phyloP scores from a whole-genome alignment of 2,797 vertebrate species.

The Gymnothorax javanicus region DNA sequence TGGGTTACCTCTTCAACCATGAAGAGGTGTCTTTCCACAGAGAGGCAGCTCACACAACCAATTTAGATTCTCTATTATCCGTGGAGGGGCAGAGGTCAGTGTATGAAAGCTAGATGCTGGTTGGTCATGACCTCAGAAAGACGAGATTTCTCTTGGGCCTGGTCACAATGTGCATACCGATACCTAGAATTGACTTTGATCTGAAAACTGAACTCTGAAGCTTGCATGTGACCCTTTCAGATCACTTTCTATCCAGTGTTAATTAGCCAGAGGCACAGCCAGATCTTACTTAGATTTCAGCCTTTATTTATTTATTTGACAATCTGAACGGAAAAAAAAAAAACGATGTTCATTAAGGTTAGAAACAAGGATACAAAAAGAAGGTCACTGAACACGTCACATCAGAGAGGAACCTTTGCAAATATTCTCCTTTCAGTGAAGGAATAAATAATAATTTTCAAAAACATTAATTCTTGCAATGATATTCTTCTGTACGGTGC shows the following conservation, averaged over 20 bases:
- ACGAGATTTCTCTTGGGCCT: slow-evolving; percentile 1
- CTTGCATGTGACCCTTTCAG: not conserved
- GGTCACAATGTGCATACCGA: slow-evolving; percentile 7
- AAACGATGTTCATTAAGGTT: not conserved
- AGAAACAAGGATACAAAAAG: not conserved
- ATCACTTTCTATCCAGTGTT: slow-evolving; percentile 4
- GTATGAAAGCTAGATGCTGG: not conserved
- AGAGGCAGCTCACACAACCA: not conserved
- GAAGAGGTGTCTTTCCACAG: not conserved
- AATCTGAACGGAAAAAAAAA: not conserved
- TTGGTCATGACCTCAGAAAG: not conserved
- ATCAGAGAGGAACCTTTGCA: not conserved
- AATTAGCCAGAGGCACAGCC: not conserved
- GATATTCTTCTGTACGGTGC: not conserved
- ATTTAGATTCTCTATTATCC: not conserved
- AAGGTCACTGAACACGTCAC: not conserved
- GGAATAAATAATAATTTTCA: not conserved
- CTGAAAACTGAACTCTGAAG: not conserved
- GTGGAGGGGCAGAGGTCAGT: slow-evolving; percentile 1
- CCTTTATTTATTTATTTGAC: not conserved
- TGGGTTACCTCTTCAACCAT: slow-evolving; percentile 4
- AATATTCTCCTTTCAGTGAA: not conserved
- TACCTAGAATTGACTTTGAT: slow-evolving; percentile 17
- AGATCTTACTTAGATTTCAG: not conserved
- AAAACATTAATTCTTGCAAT: not conserved